Percentiles rank a stretch among this genome's conserved stretches.
Conservation (phyloP, 2,888 invertebrate species). For the Cheilosia variabilis region DNA sequence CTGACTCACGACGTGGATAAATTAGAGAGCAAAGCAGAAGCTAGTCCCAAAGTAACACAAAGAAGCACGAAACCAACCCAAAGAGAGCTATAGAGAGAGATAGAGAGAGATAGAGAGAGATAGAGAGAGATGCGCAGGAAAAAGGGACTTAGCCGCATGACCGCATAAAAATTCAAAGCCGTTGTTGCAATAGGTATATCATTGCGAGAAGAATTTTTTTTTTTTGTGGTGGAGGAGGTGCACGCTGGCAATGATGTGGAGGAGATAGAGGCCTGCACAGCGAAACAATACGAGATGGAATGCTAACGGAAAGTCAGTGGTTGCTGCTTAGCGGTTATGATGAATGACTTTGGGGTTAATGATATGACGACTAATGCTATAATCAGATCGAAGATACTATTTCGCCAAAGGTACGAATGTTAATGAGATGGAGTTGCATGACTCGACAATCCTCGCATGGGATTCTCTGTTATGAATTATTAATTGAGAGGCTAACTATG, state of each 20-base stretch:
- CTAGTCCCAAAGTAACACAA: constrained; percentile 46
- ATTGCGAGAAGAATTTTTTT: constrained; percentile 29
- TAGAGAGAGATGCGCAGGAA: constrained; percentile 33
- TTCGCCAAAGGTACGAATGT: constrained; percentile 34
- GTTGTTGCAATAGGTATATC: constrained; percentile 24
- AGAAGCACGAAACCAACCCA: constrained; percentile 47
- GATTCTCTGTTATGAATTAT: constrained; percentile 42
- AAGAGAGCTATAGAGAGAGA: constrained; percentile 46
- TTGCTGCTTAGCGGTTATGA: constrained; percentile 74
- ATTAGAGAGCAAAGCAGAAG: constrained; percentile 62
- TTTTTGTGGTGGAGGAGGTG: constrained; percentile 38
- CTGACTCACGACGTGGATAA: constrained; percentile 73
- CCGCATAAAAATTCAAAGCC: constrained; percentile 51
- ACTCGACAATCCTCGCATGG: constrained; percentile 11
- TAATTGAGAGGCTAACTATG: constrained; percentile 25
- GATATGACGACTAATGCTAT: constrained; percentile 69
- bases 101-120: too few relatives aligned
- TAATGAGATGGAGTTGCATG: constrained; percentile 45
- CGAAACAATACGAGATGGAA: constrained; percentile 62
- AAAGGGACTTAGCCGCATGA: constrained; percentile 57
- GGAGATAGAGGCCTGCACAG: not conserved
- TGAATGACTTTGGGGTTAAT: constrained; percentile 73
- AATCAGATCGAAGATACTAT: constrained; percentile 72
- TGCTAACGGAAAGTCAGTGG: constrained; percentile 73
- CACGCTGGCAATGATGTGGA: not conserved